Conservation (phyloP, 1,140 invertebrate species). For the Pantala flavescens region DNA sequence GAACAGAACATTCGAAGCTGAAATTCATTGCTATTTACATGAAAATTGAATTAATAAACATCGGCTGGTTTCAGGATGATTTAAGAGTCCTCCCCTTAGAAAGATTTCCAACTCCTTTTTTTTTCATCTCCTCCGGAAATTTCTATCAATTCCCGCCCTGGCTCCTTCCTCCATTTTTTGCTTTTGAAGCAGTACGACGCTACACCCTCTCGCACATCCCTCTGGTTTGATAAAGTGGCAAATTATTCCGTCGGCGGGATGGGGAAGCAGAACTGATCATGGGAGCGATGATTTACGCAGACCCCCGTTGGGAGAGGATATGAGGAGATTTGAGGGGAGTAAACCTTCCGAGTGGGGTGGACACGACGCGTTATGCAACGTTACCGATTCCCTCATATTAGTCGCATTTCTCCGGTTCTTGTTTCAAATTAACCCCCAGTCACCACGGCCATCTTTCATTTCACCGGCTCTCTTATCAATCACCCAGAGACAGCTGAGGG, state of each 20-base stretch:
- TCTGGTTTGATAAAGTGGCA: slow-evolving; percentile 1
- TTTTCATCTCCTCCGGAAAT: neutral
- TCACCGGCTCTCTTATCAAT: slow-evolving; percentile 18
- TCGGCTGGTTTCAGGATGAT: too few species aligned
- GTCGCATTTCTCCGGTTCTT: slow-evolving; percentile 20
- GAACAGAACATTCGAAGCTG: too few species aligned
- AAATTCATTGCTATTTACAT: too few species aligned
- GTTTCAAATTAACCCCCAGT: slow-evolving; percentile 21
- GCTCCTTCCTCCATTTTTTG: neutral
- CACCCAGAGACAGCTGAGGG: slow-evolving; percentile 7
- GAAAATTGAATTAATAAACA: too few species aligned
- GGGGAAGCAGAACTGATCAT: neutral
- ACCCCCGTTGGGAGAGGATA: neutral
- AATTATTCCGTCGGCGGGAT: neutral
- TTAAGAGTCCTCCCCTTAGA: too few species aligned
- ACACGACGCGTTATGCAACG: neutral
- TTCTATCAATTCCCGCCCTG: neutral
- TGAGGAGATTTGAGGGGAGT: neutral
- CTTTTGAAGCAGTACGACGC: neutral
- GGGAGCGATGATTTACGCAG: neutral
- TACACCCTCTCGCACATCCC: neutral
- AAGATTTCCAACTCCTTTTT: neutral
- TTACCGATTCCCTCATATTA: slow-evolving; percentile 19
- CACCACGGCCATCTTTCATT: slow-evolving; percentile 18
- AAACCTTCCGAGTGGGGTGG: neutral